Base-by-base conservation (phyloP, 1,140 invertebrate species). In the Antheraea pernyi region DNA sequence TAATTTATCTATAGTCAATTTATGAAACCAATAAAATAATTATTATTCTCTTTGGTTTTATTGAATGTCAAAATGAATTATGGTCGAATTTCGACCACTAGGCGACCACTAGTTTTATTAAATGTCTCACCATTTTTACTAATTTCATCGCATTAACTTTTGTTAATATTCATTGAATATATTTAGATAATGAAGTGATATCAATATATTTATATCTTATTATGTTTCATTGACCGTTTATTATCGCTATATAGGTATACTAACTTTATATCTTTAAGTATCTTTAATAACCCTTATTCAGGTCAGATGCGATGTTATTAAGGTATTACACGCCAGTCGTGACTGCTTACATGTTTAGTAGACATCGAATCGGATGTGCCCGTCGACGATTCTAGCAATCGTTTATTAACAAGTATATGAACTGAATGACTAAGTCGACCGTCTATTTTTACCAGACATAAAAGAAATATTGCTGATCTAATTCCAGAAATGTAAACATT, bases 271-370 rank as follows among this genome's bases (percentile, higher is more conserved):
- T 42, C 46, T 53, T 53, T 16, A 16, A 53, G 11, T 53, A 53
- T 53, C 11, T 13, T 53, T 16, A 16, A n/a, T 53, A 46, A 19
- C 69, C 71, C 46, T 73, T 70, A 76, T 73, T 68, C 70, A 70
- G 75, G 73, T 73, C 70, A 78, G 65, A 71, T 69, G 60, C 68
- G 68, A 72, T 71, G 77, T 79, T 72, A 53, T 68, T 69, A 72
- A 60, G 73, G 66, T 36, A 67, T 69, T 72, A 68, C 19, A 59
- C 65, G 8, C 39, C 11, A 39, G 65, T 22, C 65, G 65, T 70
- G 70, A 73, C 74, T 60, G 59, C 46, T 13, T 73, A 67, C 69
- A 70, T 68, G 67, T 70, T 73, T 48, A 64, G 66, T 19, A 67
- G 62, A 68, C 75, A 77, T 75, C 65, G 67, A 70, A 72, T 58